These are phyloP conservation scores for Linyphia triangularis DNA, from an alignment of 2,888 invertebrate species.

Conservation along the genomic window DNA sequence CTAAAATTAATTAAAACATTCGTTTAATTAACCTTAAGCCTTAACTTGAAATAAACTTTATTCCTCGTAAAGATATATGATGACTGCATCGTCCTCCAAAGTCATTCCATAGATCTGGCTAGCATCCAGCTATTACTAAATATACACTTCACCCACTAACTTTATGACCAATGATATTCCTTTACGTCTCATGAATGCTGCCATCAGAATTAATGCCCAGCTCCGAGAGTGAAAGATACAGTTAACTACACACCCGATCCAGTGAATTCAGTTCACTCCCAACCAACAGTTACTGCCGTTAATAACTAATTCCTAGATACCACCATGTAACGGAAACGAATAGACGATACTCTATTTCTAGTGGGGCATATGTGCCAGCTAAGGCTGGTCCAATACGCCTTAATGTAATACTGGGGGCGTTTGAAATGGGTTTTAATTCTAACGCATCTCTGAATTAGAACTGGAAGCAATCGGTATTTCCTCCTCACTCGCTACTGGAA, in stretches of 20 bases:
- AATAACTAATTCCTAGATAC: conserved; percentile 33
- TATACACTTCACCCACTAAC: background rate
- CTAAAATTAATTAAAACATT: too few relatives aligned
- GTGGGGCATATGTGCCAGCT: too few relatives aligned
- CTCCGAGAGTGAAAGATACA: background rate
- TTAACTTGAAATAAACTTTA: too few relatives aligned
- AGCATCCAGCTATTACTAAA: too few relatives aligned
- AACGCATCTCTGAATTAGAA: conserved; percentile 19
- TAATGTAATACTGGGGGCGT: background rate
- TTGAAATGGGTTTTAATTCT: conserved; percentile 49
- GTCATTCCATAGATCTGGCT: too few relatives aligned
- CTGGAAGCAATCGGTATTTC: conserved; percentile 18
- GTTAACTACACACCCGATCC: conserved; percentile 13
- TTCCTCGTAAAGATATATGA: too few relatives aligned
- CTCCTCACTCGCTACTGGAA: background rate
- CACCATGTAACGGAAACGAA: conserved; percentile 39
- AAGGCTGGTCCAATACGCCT: conserved; percentile 14
- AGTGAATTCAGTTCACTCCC: background rate
- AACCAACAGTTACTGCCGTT: background rate
- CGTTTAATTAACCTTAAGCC: too few relatives aligned
- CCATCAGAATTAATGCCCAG: background rate
- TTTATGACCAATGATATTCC: background rate
- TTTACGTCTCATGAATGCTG: background rate
- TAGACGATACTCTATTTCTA: background rate
- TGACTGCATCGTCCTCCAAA: too few relatives aligned